Evolutionary conservation across 53 echinoderm and acorn worm species (phyloP).

Genomic region (Luidia sarsii): DNA sequence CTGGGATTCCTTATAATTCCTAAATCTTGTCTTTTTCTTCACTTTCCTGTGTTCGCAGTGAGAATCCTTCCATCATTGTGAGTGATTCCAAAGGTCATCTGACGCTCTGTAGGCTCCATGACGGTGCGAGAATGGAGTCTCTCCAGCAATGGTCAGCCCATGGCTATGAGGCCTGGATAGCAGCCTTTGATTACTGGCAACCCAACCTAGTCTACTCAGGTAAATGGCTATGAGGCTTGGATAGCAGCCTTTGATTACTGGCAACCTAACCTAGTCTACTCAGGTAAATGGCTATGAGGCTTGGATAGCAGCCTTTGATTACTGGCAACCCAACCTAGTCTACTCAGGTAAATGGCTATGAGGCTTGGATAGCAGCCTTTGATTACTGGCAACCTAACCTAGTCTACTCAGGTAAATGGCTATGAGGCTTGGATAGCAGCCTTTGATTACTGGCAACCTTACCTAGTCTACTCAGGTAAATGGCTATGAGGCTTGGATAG

Average conservation of each 20-base stretch:
- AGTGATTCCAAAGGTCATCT: conserved; percentile 90
- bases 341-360: no score
- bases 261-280: no score
- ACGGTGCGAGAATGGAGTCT: conserved; percentile 30
- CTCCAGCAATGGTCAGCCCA: conserved; percentile 81
- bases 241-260: no score
- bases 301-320: no score
- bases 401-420: no score
- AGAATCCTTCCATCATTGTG: conserved; percentile 37
- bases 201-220: conserved; percentile 80
- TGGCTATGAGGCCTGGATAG: conserved; percentile 95
- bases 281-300: not conserved
- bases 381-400: no score
- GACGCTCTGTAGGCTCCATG: conserved; percentile 57
- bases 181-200: conserved; percentile 96
- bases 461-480: no score
- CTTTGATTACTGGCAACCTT: no score
- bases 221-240: conserved; percentile 10
- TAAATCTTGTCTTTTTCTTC: not conserved
- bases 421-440: no score
- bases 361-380: no score
- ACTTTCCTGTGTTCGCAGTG: not conserved
- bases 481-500: no score
- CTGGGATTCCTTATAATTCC: not conserved
- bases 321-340: no score